A percentile compares a stretch with the other conserved stretches of the same genome.
Evolutionary conservation across 2,797 vertebrate genomes (phyloP).

Genomic region (Amblyraja radiata): DNA sequence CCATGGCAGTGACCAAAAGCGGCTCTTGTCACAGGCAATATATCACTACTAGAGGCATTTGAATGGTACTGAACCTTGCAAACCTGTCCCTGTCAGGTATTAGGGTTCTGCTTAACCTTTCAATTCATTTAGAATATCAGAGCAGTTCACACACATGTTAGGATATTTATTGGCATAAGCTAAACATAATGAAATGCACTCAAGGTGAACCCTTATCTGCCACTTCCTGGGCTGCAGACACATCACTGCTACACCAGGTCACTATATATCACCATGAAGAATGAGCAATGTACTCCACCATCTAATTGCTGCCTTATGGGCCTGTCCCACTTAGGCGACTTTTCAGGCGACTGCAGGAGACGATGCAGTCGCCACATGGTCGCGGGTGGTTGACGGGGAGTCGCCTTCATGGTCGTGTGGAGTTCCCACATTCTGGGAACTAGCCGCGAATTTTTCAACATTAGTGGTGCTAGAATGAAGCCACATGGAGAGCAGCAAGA

Average conservation of each 20-base stretch:
- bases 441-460: too few species aligned
- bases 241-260: background rate
- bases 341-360: too few species aligned
- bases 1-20: background rate
- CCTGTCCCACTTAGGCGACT: too few species aligned
- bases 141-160: background rate
- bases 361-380: too few species aligned
- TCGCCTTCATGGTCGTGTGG: too few species aligned
- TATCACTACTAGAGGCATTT: background rate
- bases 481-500: too few species aligned
- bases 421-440: too few species aligned
- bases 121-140: background rate
- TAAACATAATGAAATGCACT: background rate
- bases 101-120: background rate
- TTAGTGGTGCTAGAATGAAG: too few species aligned
- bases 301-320: background rate
- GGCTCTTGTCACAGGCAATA: background rate
- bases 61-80: too few species aligned
- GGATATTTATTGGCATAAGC: background rate
- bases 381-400: too few species aligned
- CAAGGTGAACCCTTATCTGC: background rate
- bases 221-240: background rate
- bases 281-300: background rate
- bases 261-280: background rate
- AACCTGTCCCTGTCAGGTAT: background rate